Evolutionary conservation across 1,140 invertebrate genomes (phyloP).

Genomic region (Adoxophyes honmai): DNA sequence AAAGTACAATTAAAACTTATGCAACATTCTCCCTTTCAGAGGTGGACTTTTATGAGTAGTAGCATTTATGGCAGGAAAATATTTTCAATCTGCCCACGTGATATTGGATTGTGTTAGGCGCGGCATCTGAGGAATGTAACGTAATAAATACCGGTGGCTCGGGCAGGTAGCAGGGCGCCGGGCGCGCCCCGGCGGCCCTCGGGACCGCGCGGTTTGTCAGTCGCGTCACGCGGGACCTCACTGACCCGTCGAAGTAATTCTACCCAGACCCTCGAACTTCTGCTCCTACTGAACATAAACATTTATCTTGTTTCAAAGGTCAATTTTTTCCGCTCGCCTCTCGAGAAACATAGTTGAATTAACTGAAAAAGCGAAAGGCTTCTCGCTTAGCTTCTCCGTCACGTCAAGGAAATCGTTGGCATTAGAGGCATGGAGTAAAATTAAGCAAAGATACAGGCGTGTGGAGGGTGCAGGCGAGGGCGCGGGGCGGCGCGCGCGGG

Average conservation of each 20-base stretch:
- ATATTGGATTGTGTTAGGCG: conserved; percentile 31
- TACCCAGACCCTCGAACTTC: background rate
- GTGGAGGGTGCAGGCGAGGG: conserved; percentile 37
- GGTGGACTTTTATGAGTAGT: background rate
- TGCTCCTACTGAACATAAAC: background rate
- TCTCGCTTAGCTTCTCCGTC: background rate
- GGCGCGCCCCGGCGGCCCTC: background rate
- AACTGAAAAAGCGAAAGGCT: no score
- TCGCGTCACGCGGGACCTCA: background rate
- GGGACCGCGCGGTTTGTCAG: conserved; percentile 1
- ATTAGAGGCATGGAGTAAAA: conserved; percentile 55
- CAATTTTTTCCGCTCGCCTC: no score
- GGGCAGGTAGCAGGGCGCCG: conserved; percentile 16
- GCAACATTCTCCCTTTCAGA: background rate
- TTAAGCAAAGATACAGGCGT: conserved; percentile 60
- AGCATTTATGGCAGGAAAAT: conserved; percentile 17
- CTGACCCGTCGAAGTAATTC: background rate
- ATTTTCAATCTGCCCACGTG: conserved; percentile 24
- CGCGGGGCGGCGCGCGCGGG: conserved; percentile 29
- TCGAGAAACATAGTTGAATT: no score
- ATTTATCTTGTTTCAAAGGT: background rate
- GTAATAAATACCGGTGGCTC: conserved; percentile 31
- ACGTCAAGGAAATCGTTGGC: conserved; percentile 40
- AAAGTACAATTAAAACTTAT: no score
- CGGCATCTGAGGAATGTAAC: conserved; percentile 29